Percentiles rank a stretch among this genome's conserved stretches.
These are phyloP conservation scores for Dromius quadrimaculatus DNA, from an alignment of 2,888 invertebrate genomes.

Conservation along the genomic window DNA sequence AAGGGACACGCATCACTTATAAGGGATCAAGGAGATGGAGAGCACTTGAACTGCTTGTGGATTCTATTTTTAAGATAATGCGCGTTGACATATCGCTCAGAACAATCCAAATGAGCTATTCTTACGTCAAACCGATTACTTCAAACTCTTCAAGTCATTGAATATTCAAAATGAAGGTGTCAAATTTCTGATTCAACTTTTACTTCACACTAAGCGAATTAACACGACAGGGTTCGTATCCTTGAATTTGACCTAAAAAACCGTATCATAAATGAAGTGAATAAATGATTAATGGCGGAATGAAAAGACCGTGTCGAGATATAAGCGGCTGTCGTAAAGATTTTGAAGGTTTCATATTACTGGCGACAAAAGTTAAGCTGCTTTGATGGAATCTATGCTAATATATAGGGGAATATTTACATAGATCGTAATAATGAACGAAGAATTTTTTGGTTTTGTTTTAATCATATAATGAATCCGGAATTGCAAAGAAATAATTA, in stretches of 20 bases:
- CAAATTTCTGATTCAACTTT: constrained; percentile 17
- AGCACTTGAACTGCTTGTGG: no score
- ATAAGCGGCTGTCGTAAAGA: constrained; percentile 3
- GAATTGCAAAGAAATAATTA: no score
- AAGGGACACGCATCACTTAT: constrained; percentile 15
- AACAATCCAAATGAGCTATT: no score
- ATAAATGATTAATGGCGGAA: constrained; percentile 24
- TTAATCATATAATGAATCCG: no score
- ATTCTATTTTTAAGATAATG: no score
- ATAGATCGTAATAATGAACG: constrained; percentile 21
- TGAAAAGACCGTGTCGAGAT: constrained; percentile 15
- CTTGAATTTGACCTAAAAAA: background rate
- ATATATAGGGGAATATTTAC: constrained; percentile 16
- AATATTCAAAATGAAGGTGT: background rate
- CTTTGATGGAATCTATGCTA: constrained; percentile 16
- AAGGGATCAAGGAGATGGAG: constrained; percentile 8
- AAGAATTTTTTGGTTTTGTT: no score
- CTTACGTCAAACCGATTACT: no score
- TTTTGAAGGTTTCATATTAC: constrained; percentile 21
- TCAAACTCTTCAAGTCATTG: no score
- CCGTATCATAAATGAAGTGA: constrained; percentile 15
- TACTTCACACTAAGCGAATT: background rate
- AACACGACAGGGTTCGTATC: constrained; percentile 2
- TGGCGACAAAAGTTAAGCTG: constrained; percentile 26
- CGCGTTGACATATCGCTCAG: no score